phyloP scores from a whole-genome alignment of 2,113 vertebrate species.

The Casuarius casuarius region DNA sequence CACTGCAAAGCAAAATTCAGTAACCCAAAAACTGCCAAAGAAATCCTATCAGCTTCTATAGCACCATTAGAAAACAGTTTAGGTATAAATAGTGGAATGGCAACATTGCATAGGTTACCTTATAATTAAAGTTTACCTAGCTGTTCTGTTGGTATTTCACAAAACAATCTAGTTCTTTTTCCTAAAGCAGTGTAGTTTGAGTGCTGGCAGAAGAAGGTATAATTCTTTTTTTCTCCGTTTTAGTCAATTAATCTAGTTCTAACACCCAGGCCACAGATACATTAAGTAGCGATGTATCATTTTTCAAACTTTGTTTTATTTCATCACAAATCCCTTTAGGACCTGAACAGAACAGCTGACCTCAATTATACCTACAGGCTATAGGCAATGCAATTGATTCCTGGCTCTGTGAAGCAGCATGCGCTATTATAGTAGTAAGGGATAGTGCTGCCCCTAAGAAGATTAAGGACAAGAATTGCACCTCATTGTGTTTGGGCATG shows the following conservation, averaged over 20 bases:
- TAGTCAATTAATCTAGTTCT: not conserved
- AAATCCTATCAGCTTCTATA: not conserved
- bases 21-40: not conserved
- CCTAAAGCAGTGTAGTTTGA: not conserved
- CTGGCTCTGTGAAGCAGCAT: not conserved
- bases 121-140: not conserved
- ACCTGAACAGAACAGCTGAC: not conserved
- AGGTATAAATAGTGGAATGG: not conserved
- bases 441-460: not conserved
- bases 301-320: not conserved
- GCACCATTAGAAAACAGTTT: not conserved
- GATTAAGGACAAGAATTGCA: not conserved
- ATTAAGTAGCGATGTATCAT: not conserved
- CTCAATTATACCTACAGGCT: not conserved
- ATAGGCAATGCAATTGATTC: not conserved
- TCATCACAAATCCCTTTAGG: not conserved
- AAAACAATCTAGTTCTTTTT: not conserved
- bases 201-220: not conserved
- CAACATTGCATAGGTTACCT: not conserved
- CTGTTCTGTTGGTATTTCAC: not conserved
- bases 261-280: not conserved
- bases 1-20: not conserved
- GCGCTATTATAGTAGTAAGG: not conserved
- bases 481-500: not conserved
- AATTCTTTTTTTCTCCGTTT: fast-evolving